Evolutionary conservation across 1,140 invertebrate genomes (phyloP).

Genomic region (Diorhabda sublineata): DNA sequence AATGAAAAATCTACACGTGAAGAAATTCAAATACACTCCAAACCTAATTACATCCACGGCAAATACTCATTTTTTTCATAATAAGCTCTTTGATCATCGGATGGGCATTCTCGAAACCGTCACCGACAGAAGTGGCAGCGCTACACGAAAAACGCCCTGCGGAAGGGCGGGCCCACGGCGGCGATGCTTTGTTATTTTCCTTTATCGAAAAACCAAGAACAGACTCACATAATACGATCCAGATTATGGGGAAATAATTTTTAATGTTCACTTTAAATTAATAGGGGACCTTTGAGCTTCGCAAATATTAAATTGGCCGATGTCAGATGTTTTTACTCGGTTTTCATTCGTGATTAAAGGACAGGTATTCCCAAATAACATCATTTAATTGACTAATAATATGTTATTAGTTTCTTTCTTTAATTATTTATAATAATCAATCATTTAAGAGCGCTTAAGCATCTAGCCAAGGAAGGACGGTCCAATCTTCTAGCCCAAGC

Average conservation of each 20-base stretch:
- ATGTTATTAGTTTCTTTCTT: neutral
- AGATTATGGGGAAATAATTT: slow-evolving; percentile 34
- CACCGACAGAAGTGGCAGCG: slow-evolving; percentile 18
- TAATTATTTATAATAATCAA: neutral
- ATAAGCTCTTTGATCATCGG: slow-evolving; percentile 19
- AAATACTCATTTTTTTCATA: slow-evolving; percentile 15
- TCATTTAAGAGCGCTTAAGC: too few relatives aligned
- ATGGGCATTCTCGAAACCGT: slow-evolving; percentile 19
- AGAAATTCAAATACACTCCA: neutral
- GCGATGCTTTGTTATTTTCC: slow-evolving; percentile 20
- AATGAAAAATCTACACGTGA: slow-evolving; percentile 7
- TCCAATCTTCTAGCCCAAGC: too few relatives aligned
- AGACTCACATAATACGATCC: slow-evolving; percentile 24
- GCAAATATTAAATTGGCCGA: slow-evolving; percentile 26
- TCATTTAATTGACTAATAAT: neutral
- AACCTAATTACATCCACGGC: slow-evolving; percentile 13
- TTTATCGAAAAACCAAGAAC: slow-evolving; percentile 12
- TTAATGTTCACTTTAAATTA: slow-evolving; percentile 34
- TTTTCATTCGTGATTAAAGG: neutral
- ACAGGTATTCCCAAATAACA: neutral
- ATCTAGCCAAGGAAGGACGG: too few relatives aligned
- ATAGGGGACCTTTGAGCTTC: slow-evolving; percentile 25
- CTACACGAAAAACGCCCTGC: slow-evolving; percentile 13
- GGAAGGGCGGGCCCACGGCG: slow-evolving; percentile 2
- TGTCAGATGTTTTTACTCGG: slow-evolving; percentile 18